These are phyloP conservation scores for Agraylea sexmaculata DNA, from an alignment of 1,140 invertebrate genomes.

Conservation along the genomic window DNA sequence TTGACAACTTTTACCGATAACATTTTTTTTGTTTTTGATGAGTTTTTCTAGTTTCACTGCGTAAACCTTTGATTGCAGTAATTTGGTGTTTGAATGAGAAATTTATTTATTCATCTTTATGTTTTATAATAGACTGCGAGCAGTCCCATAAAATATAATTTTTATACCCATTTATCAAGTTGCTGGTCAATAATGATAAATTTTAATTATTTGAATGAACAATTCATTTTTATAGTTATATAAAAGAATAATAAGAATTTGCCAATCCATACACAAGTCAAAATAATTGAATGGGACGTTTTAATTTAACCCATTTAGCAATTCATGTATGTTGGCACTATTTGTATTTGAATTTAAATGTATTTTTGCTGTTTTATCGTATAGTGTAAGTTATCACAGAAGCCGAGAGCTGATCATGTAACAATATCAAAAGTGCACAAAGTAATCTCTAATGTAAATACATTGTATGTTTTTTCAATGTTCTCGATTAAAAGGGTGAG, in stretches of 20 bases:
- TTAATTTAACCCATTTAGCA: slow-evolving; percentile 8
- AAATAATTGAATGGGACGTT: no score
- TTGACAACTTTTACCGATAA: background rate
- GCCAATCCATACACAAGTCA: no score
- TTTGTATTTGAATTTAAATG: slow-evolving; percentile 4
- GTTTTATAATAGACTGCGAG: slow-evolving; percentile 14
- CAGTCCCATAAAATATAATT: slow-evolving; percentile 12
- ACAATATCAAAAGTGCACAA: no score
- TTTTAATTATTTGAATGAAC: slow-evolving; percentile 7
- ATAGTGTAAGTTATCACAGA: no score
- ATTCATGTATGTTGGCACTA: background rate
- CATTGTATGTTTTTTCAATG: no score
- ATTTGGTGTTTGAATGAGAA: background rate
- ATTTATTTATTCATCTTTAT: background rate
- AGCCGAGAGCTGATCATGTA: no score
- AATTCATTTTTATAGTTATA: slow-evolving; percentile 7
- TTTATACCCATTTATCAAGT: slow-evolving; percentile 18
- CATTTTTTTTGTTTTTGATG: background rate
- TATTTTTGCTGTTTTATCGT: slow-evolving; percentile 6
- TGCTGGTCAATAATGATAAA: slow-evolving; percentile 22
- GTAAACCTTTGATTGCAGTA: background rate
- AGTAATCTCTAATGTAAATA: slow-evolving; percentile 9
- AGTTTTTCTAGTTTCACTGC: background rate
- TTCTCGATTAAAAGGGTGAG: no score
- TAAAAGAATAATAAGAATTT: slow-evolving; percentile 8